Evolutionary conservation across 2,888 invertebrate species (phyloP).

Genomic region (Lissonota sp.): DNA sequence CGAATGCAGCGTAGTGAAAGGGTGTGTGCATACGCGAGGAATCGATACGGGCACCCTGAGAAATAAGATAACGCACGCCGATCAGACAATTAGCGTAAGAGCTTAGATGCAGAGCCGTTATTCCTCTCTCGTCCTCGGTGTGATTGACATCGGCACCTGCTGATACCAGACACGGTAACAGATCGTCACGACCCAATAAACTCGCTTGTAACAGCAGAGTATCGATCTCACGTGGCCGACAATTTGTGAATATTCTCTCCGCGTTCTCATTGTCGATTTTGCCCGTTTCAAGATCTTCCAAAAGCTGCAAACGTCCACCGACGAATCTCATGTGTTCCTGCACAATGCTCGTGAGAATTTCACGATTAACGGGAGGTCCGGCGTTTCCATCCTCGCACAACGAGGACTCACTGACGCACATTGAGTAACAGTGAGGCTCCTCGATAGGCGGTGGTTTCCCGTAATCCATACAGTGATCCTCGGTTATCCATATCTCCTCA

Average conservation of each 20-base stretch:
- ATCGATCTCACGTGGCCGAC: conserved; percentile 89
- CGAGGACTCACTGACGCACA: conserved; percentile 92
- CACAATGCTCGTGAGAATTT: conserved; percentile 90
- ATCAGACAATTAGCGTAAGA: conserved; percentile 92
- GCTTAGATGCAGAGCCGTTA: conserved; percentile 90
- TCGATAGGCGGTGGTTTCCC: conserved; percentile 92
- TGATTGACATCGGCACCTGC: conserved; percentile 90
- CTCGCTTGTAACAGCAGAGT: conserved; percentile 90
- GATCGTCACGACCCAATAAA: conserved; percentile 89
- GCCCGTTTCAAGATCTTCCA: conserved; percentile 91
- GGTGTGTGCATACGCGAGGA: conserved; percentile 91
- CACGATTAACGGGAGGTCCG: conserved; percentile 84
- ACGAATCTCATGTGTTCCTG: conserved; percentile 90
- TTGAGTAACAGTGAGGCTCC: conserved; percentile 86
- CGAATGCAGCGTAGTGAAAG: conserved; percentile 95
- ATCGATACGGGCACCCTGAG: conserved; percentile 89
- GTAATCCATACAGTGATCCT: conserved; percentile 88
- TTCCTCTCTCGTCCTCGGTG: conserved; percentile 89
- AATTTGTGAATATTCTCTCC: conserved; percentile 85
- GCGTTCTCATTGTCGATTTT: conserved; percentile 86
- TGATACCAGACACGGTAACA: conserved; percentile 87
- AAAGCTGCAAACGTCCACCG: conserved; percentile 88
- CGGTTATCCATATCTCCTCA: conserved; percentile 66
- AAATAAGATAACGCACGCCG: conserved; percentile 89
- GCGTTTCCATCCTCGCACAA: conserved; percentile 82